Conservation (phyloP, 2,888 invertebrate genomes). For the Nephrotoma appendiculata region DNA sequence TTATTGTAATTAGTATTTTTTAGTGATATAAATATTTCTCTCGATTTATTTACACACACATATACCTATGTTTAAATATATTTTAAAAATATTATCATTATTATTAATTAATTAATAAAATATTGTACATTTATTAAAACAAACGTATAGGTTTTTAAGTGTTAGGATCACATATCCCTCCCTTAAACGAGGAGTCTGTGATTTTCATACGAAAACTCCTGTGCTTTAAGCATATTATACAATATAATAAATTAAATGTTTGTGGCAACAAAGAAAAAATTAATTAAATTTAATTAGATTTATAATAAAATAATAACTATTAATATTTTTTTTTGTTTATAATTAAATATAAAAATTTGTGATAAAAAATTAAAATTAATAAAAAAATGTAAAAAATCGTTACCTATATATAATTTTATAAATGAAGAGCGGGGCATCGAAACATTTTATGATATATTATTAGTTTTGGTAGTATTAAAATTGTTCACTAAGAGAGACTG, state of each 20-base stretch:
- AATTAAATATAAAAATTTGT: background rate
- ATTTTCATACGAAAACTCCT: background rate
- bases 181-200: background rate
- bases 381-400: background rate
- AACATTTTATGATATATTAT: background rate
- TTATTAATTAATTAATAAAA: background rate
- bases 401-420: background rate
- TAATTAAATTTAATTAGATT: background rate
- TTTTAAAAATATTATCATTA: background rate
- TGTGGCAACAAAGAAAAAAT: background rate
- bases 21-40: background rate
- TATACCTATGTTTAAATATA: background rate
- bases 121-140: background rate
- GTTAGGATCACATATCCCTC: background rate
- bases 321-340: background rate
- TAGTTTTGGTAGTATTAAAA: background rate
- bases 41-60: background rate
- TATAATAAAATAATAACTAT: background rate
- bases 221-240: background rate
- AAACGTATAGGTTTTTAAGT: background rate
- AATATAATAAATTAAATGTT: background rate
- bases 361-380: background rate
- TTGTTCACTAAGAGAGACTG: background rate
- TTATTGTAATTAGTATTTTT: background rate
- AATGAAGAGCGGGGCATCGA: background rate